Evolutionary conservation across 2,797 vertebrate genomes (phyloP).

Genomic region (Sebastes nivosus): DNA sequence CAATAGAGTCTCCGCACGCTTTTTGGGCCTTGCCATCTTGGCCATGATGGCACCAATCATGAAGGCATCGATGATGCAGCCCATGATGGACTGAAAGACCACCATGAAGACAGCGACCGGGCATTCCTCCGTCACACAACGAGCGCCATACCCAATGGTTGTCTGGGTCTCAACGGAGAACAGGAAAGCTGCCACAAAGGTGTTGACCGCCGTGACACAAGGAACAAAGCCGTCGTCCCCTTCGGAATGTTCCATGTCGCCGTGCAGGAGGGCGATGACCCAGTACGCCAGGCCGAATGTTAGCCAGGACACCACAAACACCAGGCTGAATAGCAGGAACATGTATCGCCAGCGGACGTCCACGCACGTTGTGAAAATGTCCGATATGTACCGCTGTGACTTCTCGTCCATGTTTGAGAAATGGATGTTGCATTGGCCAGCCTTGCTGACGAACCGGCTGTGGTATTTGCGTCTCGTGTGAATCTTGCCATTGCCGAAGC

Average conservation of each 20-base stretch:
- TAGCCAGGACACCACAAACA: slow-evolving; percentile 93
- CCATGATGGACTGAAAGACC: slow-evolving; percentile 95
- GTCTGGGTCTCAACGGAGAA: slow-evolving; percentile 98
- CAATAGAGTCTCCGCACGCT: slow-evolving; percentile 92
- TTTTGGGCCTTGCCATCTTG: slow-evolving; percentile 97
- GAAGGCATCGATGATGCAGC: slow-evolving; percentile 96
- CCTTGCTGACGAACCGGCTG: slow-evolving; percentile 94
- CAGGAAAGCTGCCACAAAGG: slow-evolving; percentile 93
- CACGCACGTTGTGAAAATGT: slow-evolving; percentile 97
- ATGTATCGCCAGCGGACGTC: slow-evolving; percentile 98
- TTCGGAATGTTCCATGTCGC: slow-evolving; percentile 86
- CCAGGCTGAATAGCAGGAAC: slow-evolving; percentile 92
- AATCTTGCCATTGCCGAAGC: slow-evolving; percentile 95
- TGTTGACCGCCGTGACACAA: slow-evolving; percentile 91
- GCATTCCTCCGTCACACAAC: slow-evolving; percentile 95
- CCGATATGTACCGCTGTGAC: slow-evolving; percentile 93
- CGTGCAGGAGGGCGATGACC: slow-evolving; percentile 91
- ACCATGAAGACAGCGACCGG: slow-evolving; percentile 93
- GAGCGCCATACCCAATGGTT: slow-evolving; percentile 95
- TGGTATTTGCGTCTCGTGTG: slow-evolving; percentile 90
- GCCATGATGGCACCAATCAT: slow-evolving; percentile 99
- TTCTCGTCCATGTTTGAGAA: slow-evolving; percentile 98
- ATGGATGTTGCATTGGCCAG: slow-evolving; percentile 93
- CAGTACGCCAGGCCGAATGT: slow-evolving; percentile 91
- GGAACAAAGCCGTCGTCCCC: slow-evolving; percentile 85